A percentile compares a stretch with the other conserved stretches of the same genome.
Conservation (phyloP, 2,113 vertebrate genomes). For the Corythaixoides concolor region DNA sequence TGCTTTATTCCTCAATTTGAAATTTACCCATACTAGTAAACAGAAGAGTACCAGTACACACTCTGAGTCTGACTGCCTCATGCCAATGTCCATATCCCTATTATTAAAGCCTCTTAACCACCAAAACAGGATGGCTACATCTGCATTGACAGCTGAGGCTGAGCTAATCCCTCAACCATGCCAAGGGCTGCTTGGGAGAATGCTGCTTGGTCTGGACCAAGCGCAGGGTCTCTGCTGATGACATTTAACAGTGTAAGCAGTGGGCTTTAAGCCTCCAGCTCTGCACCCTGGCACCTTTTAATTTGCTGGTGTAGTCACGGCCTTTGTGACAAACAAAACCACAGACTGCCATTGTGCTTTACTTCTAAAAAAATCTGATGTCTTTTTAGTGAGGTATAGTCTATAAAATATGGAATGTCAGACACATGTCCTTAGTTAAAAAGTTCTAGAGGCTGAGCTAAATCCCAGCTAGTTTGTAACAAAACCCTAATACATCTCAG, state of each 20-base stretch:
- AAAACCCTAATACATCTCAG: background rate
- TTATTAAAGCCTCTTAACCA: background rate
- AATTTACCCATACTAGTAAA: background rate
- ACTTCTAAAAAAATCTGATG: background rate
- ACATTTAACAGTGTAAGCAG: background rate
- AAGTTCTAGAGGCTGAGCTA: background rate
- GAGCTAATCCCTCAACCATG: background rate
- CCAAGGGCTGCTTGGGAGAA: background rate
- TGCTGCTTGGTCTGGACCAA: background rate
- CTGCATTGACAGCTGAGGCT: background rate
- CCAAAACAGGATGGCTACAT: background rate
- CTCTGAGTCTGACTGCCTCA: background rate
- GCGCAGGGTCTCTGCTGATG: no score
- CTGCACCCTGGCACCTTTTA: background rate
- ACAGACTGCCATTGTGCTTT: background rate
- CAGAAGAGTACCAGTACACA: background rate
- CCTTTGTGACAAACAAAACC: background rate
- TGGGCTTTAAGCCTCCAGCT: background rate
- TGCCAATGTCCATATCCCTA: background rate
- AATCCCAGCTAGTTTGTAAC: background rate
- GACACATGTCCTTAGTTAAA: background rate
- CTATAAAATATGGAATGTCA: background rate
- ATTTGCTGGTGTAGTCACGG: background rate
- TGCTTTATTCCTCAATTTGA: background rate
- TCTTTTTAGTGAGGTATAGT: background rate